Conservation (phyloP, 2,797 vertebrate species). For the Linurgus olivaceus region DNA sequence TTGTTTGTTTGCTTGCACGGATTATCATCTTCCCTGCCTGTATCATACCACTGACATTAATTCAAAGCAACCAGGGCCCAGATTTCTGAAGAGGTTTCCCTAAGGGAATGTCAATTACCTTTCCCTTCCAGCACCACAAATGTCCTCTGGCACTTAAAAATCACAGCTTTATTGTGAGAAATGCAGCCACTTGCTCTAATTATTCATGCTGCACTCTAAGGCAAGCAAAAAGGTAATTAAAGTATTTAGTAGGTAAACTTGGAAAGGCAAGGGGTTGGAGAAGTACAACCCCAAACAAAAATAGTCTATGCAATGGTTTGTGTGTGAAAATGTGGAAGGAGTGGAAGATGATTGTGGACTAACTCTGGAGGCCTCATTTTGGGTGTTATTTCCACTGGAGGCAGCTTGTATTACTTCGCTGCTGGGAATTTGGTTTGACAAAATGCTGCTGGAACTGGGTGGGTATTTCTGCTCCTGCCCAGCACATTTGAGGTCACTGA, state of each 20-base stretch:
- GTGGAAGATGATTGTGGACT: neutral
- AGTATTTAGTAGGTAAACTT: neutral
- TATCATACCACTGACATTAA: slow-evolving; percentile 12
- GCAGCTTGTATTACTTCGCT: neutral
- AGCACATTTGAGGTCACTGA: rapidly evolving
- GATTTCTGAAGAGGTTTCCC: slow-evolving; percentile 49
- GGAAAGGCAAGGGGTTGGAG: neutral
- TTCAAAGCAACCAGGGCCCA: neutral
- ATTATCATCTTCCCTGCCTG: neutral
- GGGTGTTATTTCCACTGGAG: neutral
- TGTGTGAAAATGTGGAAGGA: neutral
- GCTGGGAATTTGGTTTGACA: neutral
- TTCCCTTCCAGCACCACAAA: neutral
- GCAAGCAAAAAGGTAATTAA: neutral
- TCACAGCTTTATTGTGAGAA: slow-evolving; percentile 11
- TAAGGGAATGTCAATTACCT: slow-evolving; percentile 54
- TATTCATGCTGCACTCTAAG: neutral
- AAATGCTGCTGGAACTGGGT: neutral
- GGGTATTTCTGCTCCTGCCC: neutral
- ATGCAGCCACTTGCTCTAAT: slow-evolving; percentile 20
- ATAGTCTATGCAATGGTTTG: neutral
- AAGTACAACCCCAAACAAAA: neutral
- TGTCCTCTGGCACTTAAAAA: slow-evolving; percentile 22
- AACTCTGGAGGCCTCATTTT: neutral
- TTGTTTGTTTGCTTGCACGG: neutral